Base-by-base conservation (phyloP, 2,113 vertebrate species). In the Podarcis cretensis region DNA sequence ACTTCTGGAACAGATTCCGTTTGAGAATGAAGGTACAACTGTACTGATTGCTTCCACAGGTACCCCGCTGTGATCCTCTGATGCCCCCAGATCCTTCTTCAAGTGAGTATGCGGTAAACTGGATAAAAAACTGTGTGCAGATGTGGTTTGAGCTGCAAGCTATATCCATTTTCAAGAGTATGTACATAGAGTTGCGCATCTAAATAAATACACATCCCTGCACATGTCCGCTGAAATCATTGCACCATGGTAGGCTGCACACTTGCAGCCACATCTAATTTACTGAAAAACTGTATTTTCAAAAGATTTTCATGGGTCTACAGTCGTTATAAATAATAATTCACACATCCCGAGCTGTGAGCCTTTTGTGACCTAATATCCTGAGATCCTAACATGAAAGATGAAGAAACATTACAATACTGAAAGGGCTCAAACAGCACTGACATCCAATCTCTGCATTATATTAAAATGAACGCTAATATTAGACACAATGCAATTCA, bases 401-500 rank as follows among this genome's bases (percentile, higher is more conserved):
- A 1, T 21, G 68, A 89, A 27, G 57, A 85, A 48, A 20, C 65
- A 16, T 87, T 2, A 0, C 43, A 89, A 89, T 82, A 57, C 27
- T 69, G 23, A 3, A 54, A 89, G 32, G 23, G n/a, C 66, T 77
- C 63, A 78, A 63, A 71, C 32, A 78, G 21, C 74, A 40, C 9
- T 54, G 73, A 40, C 43, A 76, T 68, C 83, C 69, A 7, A 2
- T 84, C 30, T 75, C 77, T 40, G 59, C 1, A 87, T 90, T 84
- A 83, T 82, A 37, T 0, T n/a, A 8, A 63, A 86, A 92, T 86
- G 83, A 87, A 1, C 0, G 27, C 10, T 71, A 40, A 0, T 79
- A 48, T 85, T 76, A 2, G 82, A 81, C 78, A 87, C 88, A 93
- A 74, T 43, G 75, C 9, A 23, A 80, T 80, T 91, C 93, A 94